phyloP scores from a whole-genome alignment of 2,888 invertebrate genomes.

The Drosophila kambysellisi region DNA sequence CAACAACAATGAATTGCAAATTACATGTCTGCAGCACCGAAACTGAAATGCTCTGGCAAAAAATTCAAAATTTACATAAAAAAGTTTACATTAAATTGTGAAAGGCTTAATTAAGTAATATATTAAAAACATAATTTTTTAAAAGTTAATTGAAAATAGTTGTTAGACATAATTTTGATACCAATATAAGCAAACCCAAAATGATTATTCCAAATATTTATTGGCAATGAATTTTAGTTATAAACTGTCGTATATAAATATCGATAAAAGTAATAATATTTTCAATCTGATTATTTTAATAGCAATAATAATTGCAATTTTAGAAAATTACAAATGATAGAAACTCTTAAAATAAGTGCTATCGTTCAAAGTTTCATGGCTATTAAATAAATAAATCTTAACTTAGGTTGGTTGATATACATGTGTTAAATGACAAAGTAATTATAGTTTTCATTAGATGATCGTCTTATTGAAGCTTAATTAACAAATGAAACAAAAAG shows the following conservation, averaged over 20 bases:
- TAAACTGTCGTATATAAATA: not conserved
- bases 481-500: slow-evolving; percentile 12
- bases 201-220: not conserved
- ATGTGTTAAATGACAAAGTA: not conserved
- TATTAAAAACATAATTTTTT: not conserved
- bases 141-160: not conserved
- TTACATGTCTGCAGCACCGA: slow-evolving; percentile 12
- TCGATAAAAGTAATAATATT: not conserved
- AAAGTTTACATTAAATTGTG: not conserved
- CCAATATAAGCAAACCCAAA: too few species aligned
- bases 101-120: too few species aligned
- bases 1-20: slow-evolving; percentile 43
- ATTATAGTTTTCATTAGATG: slow-evolving; percentile 1
- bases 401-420: not conserved
- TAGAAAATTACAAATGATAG: not conserved
- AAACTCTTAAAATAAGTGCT: not conserved
- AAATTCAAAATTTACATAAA: not conserved
- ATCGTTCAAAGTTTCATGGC: slow-evolving; percentile 1
- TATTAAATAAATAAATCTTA: not conserved
- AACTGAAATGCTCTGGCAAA: slow-evolving; percentile 29
- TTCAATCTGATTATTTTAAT: not conserved
- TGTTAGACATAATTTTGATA: not conserved
- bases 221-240: not conserved
- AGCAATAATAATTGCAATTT: slow-evolving; percentile 2
- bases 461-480: slow-evolving; percentile 12